phyloP scores from a whole-genome alignment of 2,888 invertebrate genomes.

The Polyploca ridens region DNA sequence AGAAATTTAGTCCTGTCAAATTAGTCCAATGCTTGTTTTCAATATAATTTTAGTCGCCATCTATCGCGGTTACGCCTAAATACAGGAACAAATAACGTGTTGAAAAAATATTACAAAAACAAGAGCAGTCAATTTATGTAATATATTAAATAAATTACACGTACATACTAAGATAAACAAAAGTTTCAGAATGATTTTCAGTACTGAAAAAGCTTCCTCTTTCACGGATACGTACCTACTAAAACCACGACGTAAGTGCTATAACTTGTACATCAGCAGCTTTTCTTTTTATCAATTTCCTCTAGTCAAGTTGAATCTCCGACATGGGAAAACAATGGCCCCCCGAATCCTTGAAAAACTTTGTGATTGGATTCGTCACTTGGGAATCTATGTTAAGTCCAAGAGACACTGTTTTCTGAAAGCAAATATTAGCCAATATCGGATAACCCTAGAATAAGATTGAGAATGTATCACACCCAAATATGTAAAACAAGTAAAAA shows the following conservation, averaged over 20 bases:
- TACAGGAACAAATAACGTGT: too few species aligned
- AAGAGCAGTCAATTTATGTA: too few species aligned
- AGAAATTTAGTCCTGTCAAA: too few species aligned
- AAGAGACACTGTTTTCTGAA: too few species aligned
- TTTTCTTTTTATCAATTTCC: not conserved
- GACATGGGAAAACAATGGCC: not conserved
- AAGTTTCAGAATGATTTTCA: not conserved
- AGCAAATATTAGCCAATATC: not conserved
- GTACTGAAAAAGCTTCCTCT: not conserved
- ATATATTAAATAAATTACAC: too few species aligned
- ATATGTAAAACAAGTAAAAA: too few species aligned
- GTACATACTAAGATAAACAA: too few species aligned
- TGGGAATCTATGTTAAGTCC: not conserved
- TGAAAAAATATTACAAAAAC: too few species aligned
- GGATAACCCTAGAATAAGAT: not conserved
- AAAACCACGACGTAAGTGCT: not conserved
- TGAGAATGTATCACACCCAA: not conserved
- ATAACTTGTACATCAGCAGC: not conserved
- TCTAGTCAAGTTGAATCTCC: not conserved
- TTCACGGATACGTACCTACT: not conserved
- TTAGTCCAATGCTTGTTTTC: too few species aligned
- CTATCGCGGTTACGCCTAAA: too few species aligned
- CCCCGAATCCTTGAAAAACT: not conserved
- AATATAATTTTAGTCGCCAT: too few species aligned
- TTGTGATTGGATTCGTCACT: conserved; percentile 4